Evolutionary conservation across 2,113 vertebrate species (phyloP).

Genomic region (Vanacampus margaritifer): DNA sequence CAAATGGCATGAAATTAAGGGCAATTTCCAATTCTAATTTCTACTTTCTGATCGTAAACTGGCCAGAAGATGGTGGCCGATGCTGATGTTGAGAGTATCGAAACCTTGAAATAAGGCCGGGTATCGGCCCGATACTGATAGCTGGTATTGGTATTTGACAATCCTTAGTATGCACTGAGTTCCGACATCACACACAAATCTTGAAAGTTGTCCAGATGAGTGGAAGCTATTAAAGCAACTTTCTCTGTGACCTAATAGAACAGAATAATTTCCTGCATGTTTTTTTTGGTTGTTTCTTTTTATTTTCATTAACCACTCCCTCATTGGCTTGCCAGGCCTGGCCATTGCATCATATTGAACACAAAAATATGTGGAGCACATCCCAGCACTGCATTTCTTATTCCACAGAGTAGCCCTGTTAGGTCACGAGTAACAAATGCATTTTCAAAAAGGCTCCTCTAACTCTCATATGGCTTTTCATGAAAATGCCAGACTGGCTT

Average conservation of each 20-base stretch:
- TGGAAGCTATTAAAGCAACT: not conserved
- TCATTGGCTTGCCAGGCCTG: not conserved
- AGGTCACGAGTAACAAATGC: slow-evolving; percentile 67
- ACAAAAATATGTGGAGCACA: slow-evolving; percentile 52
- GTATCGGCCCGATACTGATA: no score
- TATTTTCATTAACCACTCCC: not conserved
- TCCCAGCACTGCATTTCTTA: slow-evolving; percentile 48
- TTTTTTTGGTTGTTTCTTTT: not conserved
- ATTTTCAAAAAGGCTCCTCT: slow-evolving; percentile 60
- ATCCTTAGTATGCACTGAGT: no score
- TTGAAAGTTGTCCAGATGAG: not conserved
- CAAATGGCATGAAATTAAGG: no score
- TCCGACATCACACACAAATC: not conserved
- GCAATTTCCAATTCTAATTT: no score
- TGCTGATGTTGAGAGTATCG: no score
- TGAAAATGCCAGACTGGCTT: slow-evolving; percentile 55
- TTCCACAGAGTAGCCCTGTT: slow-evolving; percentile 51
- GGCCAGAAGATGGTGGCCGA: no score
- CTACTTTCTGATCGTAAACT: no score
- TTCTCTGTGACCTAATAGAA: not conserved
- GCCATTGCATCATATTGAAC: slow-evolving; percentile 27
- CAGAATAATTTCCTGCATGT: not conserved
- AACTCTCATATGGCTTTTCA: slow-evolving; percentile 35
- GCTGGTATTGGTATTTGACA: no score
- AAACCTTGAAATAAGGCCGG: no score